Base-by-base conservation (phyloP, 2,888 invertebrate species). In the Andricus curvator region DNA sequence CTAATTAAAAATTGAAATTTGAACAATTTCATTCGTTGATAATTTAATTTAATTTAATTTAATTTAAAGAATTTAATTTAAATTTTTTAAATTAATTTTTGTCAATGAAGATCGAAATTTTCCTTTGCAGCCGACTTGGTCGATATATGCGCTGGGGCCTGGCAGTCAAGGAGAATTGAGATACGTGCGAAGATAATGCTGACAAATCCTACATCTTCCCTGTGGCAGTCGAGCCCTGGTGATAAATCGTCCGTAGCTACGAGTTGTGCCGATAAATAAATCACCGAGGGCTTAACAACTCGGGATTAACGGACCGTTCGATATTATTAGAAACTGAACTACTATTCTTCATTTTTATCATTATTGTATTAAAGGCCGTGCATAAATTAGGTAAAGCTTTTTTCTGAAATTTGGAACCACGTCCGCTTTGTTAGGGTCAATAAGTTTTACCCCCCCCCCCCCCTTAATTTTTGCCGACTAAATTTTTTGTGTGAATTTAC, bases 181-280 rank as follows among this genome's bases (percentile, higher is more conserved):
- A 83, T 74, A 78, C 78, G 77, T 77, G n/a, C 56, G 44, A 56
- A 78, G 80, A 81, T 83, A 84, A 78, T 65, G 11, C 77, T 76
- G 78, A 76, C 78, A 81, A 78, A 81, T 81, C 74, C 78, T 66
- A 66, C 66, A 44, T 74, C 64, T 78, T 78, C 64, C 78, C 66
- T 48, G 29, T 78, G 62, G 78, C 70, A 68, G 66, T 60, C 76
- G 74, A 78, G 67, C 51, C 41, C 62, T 41, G 65, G 79, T 80
- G 81, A 81, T 81, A 78, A 81, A 81, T 81, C 65, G 80, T 66
- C 20, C 15, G 41, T 13, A 48, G 29, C 66, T 62, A 25, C 76
- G 15, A 76, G 15, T 48, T 66, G 78, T 37, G 44, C 51, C 56
- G 74, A 51, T 76, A 81, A 78, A 81, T 81, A 78, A 81, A 81